phyloP scores from a whole-genome alignment of 2,797 vertebrate species.

The Danio jaintianensis region DNA sequence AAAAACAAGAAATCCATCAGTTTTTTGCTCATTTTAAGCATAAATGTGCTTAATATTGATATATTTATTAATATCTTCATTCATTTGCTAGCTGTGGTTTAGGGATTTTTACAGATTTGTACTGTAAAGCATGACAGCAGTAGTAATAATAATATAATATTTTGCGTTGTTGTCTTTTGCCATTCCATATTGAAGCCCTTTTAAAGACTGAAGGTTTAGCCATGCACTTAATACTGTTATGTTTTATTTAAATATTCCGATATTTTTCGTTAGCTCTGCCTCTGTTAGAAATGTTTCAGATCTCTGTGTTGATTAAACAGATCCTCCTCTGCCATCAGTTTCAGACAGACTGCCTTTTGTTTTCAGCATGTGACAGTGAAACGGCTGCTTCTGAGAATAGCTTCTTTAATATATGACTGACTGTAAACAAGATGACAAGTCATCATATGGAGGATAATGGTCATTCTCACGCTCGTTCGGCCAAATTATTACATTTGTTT shows the following conservation, averaged over 20 bases:
- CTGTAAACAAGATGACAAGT: conserved; percentile 19
- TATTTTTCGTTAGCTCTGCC: neutral
- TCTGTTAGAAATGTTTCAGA: neutral
- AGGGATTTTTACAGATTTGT: neutral
- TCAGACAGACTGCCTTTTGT: neutral
- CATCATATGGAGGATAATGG: neutral
- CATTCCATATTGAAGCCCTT: neutral
- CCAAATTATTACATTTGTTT: neutral
- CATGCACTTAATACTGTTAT: neutral
- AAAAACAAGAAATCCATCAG: neutral
- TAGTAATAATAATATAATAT: neutral
- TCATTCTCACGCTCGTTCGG: neutral
- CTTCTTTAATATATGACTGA: neutral
- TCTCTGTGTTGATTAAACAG: neutral
- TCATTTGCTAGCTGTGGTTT: neutral
- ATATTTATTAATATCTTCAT: neutral
- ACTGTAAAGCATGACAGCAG: neutral
- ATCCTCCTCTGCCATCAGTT: neutral
- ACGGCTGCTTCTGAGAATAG: neutral
- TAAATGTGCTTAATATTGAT: neutral
- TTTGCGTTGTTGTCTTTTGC: neutral
- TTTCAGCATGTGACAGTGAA: neutral
- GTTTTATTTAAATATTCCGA: conserved; percentile 1
- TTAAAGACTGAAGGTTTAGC: neutral
- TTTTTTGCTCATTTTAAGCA: neutral